phyloP scores from a whole-genome alignment of 2,797 vertebrate genomes.

The Sebastes kiyomatsui region DNA sequence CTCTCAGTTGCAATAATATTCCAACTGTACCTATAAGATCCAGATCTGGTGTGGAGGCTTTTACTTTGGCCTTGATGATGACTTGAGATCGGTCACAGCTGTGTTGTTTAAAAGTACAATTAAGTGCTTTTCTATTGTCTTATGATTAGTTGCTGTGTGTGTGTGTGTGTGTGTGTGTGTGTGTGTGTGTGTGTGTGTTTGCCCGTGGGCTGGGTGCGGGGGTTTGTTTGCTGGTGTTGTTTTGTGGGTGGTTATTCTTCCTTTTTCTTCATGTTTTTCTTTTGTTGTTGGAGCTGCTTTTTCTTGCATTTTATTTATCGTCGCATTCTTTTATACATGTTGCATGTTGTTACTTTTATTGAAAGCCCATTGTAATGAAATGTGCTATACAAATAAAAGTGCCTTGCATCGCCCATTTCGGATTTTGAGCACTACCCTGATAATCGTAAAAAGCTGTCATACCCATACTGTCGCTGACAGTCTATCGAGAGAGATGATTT shows the following conservation, averaged over 20 bases:
- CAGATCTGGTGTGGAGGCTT: not conserved
- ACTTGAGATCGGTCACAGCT: not conserved
- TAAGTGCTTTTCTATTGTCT: not conserved
- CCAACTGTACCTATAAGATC: not conserved
- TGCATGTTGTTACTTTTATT: conserved; percentile 4
- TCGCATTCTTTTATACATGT: not conserved
- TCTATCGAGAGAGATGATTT: conserved; percentile 35
- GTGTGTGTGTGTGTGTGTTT: not conserved
- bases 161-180: not conserved
- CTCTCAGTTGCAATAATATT: not conserved
- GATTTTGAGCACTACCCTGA: conserved; percentile 13
- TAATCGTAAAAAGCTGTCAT: conserved; percentile 46
- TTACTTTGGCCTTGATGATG: not conserved
- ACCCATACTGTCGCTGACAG: conserved; percentile 32
- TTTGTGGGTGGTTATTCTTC: conserved; percentile 17
- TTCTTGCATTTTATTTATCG: conserved; percentile 12
- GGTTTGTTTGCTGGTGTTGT: conserved; percentile 4
- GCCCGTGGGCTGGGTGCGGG: conserved; percentile 8
- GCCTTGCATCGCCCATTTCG: conserved; percentile 16
- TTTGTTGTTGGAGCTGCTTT: conserved; percentile 14
- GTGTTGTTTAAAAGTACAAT: not conserved
- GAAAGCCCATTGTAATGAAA: conserved; percentile 14
- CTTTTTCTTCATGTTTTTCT: not conserved
- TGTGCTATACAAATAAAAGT: conserved; percentile 23
- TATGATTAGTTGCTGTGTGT: not conserved